Evolutionary conservation across 2,113 vertebrate genomes (phyloP).

Genomic region (Dasyprocta punctata): DNA sequence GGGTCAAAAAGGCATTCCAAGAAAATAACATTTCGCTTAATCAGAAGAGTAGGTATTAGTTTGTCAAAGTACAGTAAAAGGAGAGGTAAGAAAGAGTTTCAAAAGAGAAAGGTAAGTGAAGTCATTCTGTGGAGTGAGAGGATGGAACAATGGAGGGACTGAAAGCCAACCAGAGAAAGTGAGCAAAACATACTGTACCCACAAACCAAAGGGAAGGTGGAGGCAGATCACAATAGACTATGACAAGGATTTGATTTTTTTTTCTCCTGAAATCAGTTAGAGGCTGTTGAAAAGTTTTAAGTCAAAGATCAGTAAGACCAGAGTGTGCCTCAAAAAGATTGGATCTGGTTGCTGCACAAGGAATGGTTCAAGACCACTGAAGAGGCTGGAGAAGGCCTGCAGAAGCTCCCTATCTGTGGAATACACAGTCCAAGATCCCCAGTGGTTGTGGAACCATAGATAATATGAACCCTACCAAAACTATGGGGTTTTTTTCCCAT

Average conservation of each 20-base stretch:
- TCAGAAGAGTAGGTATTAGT: not conserved
- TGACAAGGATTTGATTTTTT: not conserved
- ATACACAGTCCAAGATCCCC: not conserved
- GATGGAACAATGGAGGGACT: rapidly evolving
- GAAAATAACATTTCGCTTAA: not conserved
- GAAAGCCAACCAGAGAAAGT: not conserved
- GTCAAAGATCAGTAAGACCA: not conserved
- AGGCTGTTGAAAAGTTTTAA: not conserved
- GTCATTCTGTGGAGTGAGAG: not conserved
- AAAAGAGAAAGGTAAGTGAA: not conserved
- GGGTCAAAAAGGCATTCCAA: not conserved
- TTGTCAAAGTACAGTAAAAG: slow-evolving; percentile 34
- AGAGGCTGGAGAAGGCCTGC: not conserved
- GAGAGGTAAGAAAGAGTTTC: not conserved
- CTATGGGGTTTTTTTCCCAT: not conserved
- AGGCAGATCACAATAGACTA: not conserved
- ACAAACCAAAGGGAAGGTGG: not conserved
- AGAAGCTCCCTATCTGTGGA: not conserved
- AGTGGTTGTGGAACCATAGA: not conserved
- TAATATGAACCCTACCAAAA: not conserved
- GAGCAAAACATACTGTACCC: not conserved
- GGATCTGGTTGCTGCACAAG: not conserved
- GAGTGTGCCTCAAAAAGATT: not conserved
- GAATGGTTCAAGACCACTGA: not conserved
- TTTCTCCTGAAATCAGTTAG: not conserved